These are phyloP conservation scores for Ichneumoninae sp. DNA, from an alignment of 2,888 invertebrate species.

Conservation along the genomic window DNA sequence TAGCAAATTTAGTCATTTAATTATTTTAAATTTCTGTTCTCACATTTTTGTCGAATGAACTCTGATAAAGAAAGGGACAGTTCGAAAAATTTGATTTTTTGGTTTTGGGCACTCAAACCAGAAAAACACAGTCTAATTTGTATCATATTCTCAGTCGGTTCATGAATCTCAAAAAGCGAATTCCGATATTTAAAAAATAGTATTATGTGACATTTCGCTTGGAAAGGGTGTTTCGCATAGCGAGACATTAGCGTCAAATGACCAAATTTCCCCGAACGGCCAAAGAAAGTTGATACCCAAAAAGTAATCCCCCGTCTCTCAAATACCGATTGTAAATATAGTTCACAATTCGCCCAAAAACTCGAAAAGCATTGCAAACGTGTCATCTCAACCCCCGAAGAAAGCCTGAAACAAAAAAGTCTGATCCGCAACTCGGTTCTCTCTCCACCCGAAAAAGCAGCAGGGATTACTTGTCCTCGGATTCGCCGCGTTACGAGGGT, in stretches of 20 bases:
- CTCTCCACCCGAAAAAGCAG: neutral
- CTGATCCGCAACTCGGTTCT: neutral
- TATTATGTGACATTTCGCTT: neutral
- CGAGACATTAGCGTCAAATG: too few species aligned
- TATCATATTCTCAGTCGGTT: neutral
- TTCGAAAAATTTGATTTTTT: neutral
- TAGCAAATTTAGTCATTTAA: too few species aligned
- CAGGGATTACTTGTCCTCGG: slow-evolving; percentile 68
- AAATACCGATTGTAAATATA: neutral
- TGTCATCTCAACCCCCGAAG: neutral
- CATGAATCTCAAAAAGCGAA: neutral
- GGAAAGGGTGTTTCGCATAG: neutral
- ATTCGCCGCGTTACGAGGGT: slow-evolving; percentile 66
- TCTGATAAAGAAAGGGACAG: too few species aligned
- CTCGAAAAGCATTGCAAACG: neutral
- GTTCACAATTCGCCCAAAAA: neutral
- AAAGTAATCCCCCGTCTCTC: neutral
- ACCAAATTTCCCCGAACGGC: neutral
- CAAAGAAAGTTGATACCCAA: neutral
- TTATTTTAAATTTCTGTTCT: too few species aligned
- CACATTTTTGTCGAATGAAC: too few species aligned
- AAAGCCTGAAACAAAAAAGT: neutral
- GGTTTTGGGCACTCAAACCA: neutral
- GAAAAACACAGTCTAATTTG: neutral
- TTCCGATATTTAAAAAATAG: neutral